A percentile compares a stretch with the other conserved stretches of the same genome.
These are phyloP conservation scores for Paracyclopina nana DNA, from an alignment of 1,140 invertebrate species.

Conservation along the genomic window DNA sequence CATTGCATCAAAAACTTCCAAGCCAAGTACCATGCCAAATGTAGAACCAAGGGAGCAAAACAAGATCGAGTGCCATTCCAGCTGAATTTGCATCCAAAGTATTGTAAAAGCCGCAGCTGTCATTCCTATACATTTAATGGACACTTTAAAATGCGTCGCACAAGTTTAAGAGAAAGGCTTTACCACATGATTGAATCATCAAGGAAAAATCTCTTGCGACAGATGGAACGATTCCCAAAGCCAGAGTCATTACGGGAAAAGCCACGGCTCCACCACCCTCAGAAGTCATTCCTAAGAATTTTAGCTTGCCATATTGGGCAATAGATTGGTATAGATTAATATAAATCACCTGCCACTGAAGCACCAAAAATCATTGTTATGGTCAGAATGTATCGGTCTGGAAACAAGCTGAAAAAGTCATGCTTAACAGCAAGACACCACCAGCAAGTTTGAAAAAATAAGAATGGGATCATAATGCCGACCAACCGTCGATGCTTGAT, in stretches of 20 bases:
- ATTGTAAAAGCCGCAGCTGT: conserved; percentile 13
- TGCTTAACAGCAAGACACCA: conserved; percentile 5
- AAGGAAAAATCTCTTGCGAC: conserved; percentile 16
- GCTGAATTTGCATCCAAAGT: conserved; percentile 14
- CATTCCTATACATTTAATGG: too few relatives aligned
- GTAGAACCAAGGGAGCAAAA: conserved; percentile 11
- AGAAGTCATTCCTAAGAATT: conserved; percentile 16
- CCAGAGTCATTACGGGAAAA: conserved; percentile 16
- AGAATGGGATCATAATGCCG: conserved; percentile 8
- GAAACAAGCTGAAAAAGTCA: conserved; percentile 12
- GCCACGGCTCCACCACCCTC: conserved; percentile 16
- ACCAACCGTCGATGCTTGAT: conserved; percentile 11
- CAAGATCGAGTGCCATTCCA: conserved; percentile 12
- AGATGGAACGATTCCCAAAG: not conserved
- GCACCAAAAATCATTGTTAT: conserved; percentile 17
- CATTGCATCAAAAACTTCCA: conserved; percentile 9
- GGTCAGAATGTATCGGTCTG: conserved; percentile 8
- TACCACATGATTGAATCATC: conserved; percentile 15
- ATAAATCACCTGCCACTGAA: conserved; percentile 14
- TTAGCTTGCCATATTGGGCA: too few relatives aligned
- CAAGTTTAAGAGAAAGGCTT: too few relatives aligned
- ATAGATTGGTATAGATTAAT: too few relatives aligned
- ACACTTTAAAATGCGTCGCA: too few relatives aligned
- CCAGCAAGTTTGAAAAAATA: conserved; percentile 7
- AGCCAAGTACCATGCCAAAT: conserved; percentile 5